Conservation (phyloP, 2,113 vertebrate species). For the Lagenorhynchus albirostris region DNA sequence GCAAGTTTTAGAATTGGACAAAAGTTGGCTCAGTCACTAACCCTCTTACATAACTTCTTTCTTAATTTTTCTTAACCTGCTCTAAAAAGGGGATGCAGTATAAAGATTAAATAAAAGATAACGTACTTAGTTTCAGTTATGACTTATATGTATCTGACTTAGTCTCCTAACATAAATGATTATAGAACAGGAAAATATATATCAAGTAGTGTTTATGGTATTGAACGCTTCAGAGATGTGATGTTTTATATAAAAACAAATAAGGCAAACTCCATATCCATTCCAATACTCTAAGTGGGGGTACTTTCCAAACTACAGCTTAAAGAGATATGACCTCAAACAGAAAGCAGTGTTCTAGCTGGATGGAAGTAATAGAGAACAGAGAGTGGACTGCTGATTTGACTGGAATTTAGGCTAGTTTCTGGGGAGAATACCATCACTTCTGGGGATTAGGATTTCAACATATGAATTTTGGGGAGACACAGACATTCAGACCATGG, state of each 20-base stretch:
- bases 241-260: background rate
- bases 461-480: background rate
- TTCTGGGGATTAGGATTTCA: background rate
- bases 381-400: background rate
- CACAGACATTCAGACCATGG: background rate
- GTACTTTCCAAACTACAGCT: background rate
- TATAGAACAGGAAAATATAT: background rate
- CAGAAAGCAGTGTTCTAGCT: background rate
- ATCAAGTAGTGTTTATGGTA: background rate
- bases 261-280: background rate
- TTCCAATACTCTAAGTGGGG: background rate
- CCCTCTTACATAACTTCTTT: background rate
- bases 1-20: background rate
- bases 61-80: background rate
- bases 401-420: background rate
- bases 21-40: background rate
- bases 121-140: background rate
- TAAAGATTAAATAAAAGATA: background rate
- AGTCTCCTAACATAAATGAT: background rate
- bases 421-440: background rate
- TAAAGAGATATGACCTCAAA: background rate
- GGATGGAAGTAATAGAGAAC: background rate
- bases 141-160: background rate
- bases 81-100: background rate
- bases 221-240: background rate